Conservation (phyloP, 2,888 invertebrate genomes). For the Amphiduros pacificus region DNA sequence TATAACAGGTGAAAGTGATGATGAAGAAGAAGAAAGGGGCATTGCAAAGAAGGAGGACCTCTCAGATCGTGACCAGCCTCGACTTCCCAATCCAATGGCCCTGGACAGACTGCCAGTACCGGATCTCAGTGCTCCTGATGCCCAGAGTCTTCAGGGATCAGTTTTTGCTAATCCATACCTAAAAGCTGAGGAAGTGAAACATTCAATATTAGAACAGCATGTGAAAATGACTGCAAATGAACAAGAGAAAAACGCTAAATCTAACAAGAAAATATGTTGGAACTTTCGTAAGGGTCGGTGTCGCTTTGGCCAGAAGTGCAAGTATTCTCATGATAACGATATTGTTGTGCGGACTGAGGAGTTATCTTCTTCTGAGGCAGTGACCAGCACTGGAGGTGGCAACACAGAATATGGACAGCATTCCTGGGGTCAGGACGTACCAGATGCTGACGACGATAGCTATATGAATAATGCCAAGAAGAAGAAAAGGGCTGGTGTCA, state of each 20-base stretch:
- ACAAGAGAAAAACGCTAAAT: slow-evolving; percentile 52
- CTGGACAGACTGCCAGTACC: slow-evolving; percentile 25
- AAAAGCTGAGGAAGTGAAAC: slow-evolving; percentile 83
- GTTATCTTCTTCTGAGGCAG: not conserved
- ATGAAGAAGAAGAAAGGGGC: slow-evolving; percentile 19
- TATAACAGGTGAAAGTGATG: too few species aligned
- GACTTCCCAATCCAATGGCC: slow-evolving; percentile 34
- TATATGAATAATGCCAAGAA: slow-evolving; percentile 63
- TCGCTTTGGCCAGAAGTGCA: slow-evolving; percentile 88
- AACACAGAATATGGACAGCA: not conserved
- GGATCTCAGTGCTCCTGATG: slow-evolving; percentile 14
- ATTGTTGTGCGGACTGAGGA: not conserved
- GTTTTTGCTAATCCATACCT: slow-evolving; percentile 87
- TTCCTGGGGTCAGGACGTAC: not conserved
- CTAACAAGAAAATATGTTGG: slow-evolving; percentile 86
- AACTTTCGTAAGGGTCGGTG: slow-evolving; percentile 89
- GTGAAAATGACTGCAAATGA: slow-evolving; percentile 78
- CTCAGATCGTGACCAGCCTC: not conserved
- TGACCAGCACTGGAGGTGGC: not conserved
- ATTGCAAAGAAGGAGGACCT: not conserved
- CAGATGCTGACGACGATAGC: slow-evolving; percentile 44
- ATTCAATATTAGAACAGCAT: slow-evolving; percentile 84
- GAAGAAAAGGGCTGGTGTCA: slow-evolving; percentile 76
- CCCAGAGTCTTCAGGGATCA: slow-evolving; percentile 58
- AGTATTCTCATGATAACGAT: slow-evolving; percentile 88